phyloP scores from a whole-genome alignment of 2,797 vertebrate species.

The Peromyscus nudipes region DNA sequence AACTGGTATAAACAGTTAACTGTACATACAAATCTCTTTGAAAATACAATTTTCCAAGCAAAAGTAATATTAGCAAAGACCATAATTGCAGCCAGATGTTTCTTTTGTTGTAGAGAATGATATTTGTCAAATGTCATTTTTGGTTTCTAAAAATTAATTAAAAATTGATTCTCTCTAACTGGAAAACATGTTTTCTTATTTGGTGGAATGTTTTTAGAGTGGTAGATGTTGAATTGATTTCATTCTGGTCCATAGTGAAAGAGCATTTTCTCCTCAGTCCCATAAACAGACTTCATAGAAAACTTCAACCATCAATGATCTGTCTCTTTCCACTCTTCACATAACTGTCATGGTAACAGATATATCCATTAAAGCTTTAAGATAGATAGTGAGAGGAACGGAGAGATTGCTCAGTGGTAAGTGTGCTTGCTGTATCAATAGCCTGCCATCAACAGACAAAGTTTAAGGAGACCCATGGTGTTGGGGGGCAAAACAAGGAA shows the following conservation, averaged over 20 bases:
- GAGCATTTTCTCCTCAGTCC: neutral
- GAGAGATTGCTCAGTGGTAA: neutral
- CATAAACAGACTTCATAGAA: neutral
- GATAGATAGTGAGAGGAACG: neutral
- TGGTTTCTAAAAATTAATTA: slow-evolving; percentile 51
- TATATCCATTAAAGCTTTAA: neutral
- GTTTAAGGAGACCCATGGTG: too few relatives aligned
- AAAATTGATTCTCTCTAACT: neutral
- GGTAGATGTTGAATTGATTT: neutral
- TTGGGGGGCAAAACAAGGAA: neutral
- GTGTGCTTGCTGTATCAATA: neutral
- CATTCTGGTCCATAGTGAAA: neutral
- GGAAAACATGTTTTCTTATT: neutral
- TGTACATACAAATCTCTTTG: neutral
- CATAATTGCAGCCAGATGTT: neutral
- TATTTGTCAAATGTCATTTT: neutral
- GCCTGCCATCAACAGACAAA: neutral
- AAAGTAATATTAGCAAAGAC: neutral
- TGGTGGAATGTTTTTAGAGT: neutral
- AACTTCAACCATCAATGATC: neutral
- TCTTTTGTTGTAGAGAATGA: neutral
- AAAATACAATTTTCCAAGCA: neutral
- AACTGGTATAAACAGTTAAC: neutral
- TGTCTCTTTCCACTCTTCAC: neutral
- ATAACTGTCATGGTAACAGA: neutral